Conservation (phyloP, 2,888 invertebrate genomes). For the Margaritifera margaritifera region DNA sequence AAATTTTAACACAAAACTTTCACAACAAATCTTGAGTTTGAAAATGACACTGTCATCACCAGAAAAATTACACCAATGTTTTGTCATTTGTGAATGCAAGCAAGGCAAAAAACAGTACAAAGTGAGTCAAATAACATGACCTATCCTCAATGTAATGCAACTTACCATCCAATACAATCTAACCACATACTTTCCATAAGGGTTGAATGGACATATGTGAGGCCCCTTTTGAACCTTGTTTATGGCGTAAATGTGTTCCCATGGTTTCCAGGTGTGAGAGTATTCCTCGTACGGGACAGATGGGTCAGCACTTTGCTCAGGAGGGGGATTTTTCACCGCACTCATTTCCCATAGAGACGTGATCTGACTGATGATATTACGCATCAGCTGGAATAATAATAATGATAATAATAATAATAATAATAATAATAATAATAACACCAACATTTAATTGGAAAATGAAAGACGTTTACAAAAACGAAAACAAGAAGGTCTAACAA, state of each 20-base stretch:
- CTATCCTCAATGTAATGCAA: constrained; percentile 5
- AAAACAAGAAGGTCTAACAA: no score
- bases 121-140: background rate
- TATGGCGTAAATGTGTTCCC: constrained; percentile 73
- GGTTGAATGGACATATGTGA: constrained; percentile 70
- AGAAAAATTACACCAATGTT: no score
- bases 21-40: background rate
- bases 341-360: constrained; percentile 68
- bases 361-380: constrained; percentile 71
- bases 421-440: background rate
- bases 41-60: background rate
- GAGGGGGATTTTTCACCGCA: constrained; percentile 48
- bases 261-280: constrained; percentile 69
- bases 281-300: constrained; percentile 52
- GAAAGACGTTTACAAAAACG: background rate
- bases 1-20: background rate
- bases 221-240: constrained; percentile 70
- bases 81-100: no score
- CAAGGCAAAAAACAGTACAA: background rate
- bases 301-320: constrained; percentile 37
- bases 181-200: constrained; percentile 73
- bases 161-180: constrained; percentile 73
- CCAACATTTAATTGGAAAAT: background rate
- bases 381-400: constrained; percentile 63
- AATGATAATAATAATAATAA: background rate